Percentiles rank a stretch among this genome's conserved stretches.
These are phyloP conservation scores for Genyomyrus donnyi DNA, from an alignment of 2,113 vertebrate species.

Conservation along the genomic window DNA sequence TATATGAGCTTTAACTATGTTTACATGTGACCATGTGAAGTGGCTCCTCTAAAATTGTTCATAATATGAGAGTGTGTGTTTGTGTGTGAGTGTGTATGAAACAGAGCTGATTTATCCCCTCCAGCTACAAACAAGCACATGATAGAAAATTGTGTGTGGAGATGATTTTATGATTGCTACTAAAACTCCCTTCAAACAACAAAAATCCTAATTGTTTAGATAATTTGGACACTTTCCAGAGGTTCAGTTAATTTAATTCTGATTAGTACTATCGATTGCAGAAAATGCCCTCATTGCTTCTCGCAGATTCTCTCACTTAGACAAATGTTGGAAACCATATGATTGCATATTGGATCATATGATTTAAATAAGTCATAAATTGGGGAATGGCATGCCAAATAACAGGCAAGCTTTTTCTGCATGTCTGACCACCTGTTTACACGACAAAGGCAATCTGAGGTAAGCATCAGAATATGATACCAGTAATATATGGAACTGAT, in stretches of 20 bases:
- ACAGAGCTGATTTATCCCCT: neutral
- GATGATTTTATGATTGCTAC: neutral
- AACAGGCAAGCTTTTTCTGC: neutral
- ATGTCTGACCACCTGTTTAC: neutral
- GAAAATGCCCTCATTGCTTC: neutral
- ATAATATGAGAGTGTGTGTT: neutral
- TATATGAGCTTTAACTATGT: neutral
- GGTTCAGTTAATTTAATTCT: neutral
- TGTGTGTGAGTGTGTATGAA: neutral
- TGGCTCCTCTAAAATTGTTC: neutral
- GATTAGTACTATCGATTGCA: neutral
- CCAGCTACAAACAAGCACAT: neutral
- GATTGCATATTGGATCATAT: neutral
- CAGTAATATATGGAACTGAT: neutral
- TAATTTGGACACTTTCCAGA: neutral
- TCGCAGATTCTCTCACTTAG: neutral
- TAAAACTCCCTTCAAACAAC: neutral
- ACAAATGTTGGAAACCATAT: neutral
- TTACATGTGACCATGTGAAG: neutral
- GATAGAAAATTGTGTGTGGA: neutral
- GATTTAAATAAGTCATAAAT: neutral
- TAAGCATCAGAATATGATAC: neutral
- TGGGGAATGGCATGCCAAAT: neutral
- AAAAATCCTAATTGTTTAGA: neutral
- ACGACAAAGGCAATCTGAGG: neutral